Base-by-base conservation (phyloP, 1,140 invertebrate genomes). In the Formica exsecta region DNA sequence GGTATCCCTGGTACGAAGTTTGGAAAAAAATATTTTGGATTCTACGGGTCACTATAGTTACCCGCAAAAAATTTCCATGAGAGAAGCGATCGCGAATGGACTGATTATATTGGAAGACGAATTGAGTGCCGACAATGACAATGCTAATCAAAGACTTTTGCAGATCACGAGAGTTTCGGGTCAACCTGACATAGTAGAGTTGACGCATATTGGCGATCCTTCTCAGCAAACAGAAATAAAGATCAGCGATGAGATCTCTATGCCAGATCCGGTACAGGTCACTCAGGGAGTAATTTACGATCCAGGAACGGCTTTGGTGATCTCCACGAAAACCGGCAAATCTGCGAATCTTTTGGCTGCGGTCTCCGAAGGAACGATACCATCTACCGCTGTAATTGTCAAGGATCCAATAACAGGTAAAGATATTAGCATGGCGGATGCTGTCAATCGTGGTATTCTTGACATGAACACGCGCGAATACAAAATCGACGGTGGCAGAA, bases 1-100 rank as follows among this genome's bases (percentile, higher is more conserved):
- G 92, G 95, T 98, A 64, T 96, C 97, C 38, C 94, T 99, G 32
- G 94, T 96, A 61, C 96, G 97, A 93, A 98, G 97, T 77, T 95
- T 98, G 86, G 97, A 98, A 74, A 97, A 97, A 92, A 96, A 97
- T 87, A 96, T 99, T 54, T 92, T 99, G 79, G 97, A 99, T 93
- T 95, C 95, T 29, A 97, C 96, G 44, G 98, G 98, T 6, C 96
- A 97, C 93, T 98, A 98, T 93, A 96, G 94, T 66, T 91, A 95
- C 80, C 94, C 94, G 41, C 93, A 94, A 32, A 96, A 96, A 89
- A 95, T 97, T 22, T 97, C 97, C 7, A 97, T 99, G 96, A 97
- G 97, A 92, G 97, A 98, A 93, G 98, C 98, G 9, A 97, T 99
- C 70, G 95, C 96, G 57, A 96, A 96, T 89, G 96, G 96, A 59